Base-by-base conservation (phyloP, 2,888 invertebrate species). In the Margaritifera margaritifera region DNA sequence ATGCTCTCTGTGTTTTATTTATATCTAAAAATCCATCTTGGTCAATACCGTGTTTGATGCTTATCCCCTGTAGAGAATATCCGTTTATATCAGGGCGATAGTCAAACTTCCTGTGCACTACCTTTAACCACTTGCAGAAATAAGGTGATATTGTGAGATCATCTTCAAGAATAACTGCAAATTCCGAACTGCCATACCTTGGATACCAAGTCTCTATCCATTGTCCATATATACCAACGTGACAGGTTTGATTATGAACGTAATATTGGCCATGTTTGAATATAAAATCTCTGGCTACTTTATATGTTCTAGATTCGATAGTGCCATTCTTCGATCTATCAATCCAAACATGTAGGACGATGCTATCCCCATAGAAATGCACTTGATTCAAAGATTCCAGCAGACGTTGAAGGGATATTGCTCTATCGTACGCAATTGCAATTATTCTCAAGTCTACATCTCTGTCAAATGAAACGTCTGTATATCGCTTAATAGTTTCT, bases 161-260 rank as follows among this genome's bases (percentile, higher is more conserved):
- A 58, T 84, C 84, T 63, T 84, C 84, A 4, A 84, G 56, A 27
- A 84, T 70, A 18, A 84, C 64, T 1, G 75, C 83, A 11, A 83
- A 72, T 68, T 84, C 83, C 6, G 72, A 62, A 1, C 60, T 64
- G 52, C 73, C 63, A 4, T 66, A 57, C 3, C 22, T 27, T 0
- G 79, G 78, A 11, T 73, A 61, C 84, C 84, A 84, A 0, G 83
- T 80, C 15, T 72, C 64, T 20, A 73, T 69, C 72, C 72, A 73
- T 53, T 73, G 72, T 5, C 72, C 72, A 18, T 73, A 73, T n/a
- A 73, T 67, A 19, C 72, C 69, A 15, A 62, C 72, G 62, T 73
- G 72, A 22, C 54, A 25, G 1, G 64, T 62, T 20, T 73, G 72
- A 6, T 67, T 64, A 50, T 62, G 67, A 15, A 68, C 68, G 18